Conservation (phyloP, 2,888 invertebrate genomes). For the Volucella bombylans region DNA sequence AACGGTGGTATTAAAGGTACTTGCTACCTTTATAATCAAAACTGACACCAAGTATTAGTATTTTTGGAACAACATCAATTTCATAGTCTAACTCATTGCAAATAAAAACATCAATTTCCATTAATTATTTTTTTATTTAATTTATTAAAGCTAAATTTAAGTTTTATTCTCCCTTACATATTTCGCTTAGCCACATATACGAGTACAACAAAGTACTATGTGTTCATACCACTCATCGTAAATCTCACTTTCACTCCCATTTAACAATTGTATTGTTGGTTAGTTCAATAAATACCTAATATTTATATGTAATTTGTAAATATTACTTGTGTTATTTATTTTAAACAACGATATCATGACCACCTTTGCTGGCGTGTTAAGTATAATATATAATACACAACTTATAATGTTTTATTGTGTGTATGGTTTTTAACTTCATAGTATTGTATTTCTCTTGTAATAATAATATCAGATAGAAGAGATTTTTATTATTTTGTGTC, state of each 20-base stretch:
- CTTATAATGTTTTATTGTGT: conserved; percentile 6
- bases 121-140: conserved; percentile 44
- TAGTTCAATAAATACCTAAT: conserved; percentile 44
- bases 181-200: conserved; percentile 13
- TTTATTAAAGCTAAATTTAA: conserved; percentile 53
- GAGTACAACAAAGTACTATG: not conserved
- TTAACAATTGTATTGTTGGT: conserved; percentile 39
- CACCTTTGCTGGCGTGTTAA: not conserved
- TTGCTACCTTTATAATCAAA: too few relatives aligned
- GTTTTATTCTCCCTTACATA: conserved; percentile 1
- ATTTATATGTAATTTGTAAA: conserved; percentile 24
- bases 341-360: conserved; percentile 56
- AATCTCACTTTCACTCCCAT: conserved; percentile 14
- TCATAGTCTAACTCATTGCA: too few relatives aligned
- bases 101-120: conserved; percentile 11
- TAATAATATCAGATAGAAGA: conserved; percentile 39
- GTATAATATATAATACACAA: conserved; percentile 24
- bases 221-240: conserved; percentile 25
- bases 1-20: too few relatives aligned
- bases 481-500: conserved; percentile 31
- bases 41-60: too few relatives aligned
- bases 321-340: conserved; percentile 51
- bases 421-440: conserved; percentile 27
- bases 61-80: too few relatives aligned
- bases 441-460: conserved; percentile 17